Base-by-base conservation (phyloP, 1,140 invertebrate genomes). In the Pteromalus puparum region DNA sequence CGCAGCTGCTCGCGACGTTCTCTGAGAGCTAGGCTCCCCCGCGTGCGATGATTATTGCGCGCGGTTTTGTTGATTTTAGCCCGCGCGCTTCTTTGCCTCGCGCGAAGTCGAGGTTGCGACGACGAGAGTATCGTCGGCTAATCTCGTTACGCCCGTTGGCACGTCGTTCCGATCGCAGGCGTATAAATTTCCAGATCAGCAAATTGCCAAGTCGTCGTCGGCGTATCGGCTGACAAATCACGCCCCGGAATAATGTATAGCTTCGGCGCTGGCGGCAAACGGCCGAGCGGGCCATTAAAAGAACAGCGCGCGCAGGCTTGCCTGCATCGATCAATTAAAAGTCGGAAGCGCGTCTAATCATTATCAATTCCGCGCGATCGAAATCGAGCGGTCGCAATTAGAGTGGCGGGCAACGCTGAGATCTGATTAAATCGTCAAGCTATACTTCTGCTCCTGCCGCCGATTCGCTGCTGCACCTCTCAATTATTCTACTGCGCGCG, bases 371-470 rank as follows among this genome's bases (percentile, higher is more conserved):
- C 46, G 67, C 18, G 48, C 72, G 48, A 65, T 81, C 46, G 70
- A 61, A 53, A 61, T 28, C 26, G 53, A 65, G 34, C 53, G 53
- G 2, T 5, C 53, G 26, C 53, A 82, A 82, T 82, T 82, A 82
- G 76, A 76, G 26, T 34, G 13, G 81, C 9, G 12, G 13, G 3
- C 15, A 75, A 82, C 72, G 15, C 5, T 61, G 42, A 28, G 24
- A 78, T 70, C 61, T 77, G 82, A 83, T 83, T 83, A 78, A 83
- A 83, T 83, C 28, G n/a, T 83, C 65, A 83, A 78, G 77, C 74
- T 42, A 42, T 42, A 42, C 38, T 42, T 42, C 38, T 42, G 74
- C 68, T n/a, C n/a, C 28, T 15, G 42, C 21, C 46, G 76, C 73
- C 74, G 42, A 48, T 24, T 61, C 53, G n/a, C 61, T 26, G 21